These are phyloP conservation scores for Melangyna quadrimaculata DNA, from an alignment of 2,888 invertebrate genomes.

Conservation along the genomic window DNA sequence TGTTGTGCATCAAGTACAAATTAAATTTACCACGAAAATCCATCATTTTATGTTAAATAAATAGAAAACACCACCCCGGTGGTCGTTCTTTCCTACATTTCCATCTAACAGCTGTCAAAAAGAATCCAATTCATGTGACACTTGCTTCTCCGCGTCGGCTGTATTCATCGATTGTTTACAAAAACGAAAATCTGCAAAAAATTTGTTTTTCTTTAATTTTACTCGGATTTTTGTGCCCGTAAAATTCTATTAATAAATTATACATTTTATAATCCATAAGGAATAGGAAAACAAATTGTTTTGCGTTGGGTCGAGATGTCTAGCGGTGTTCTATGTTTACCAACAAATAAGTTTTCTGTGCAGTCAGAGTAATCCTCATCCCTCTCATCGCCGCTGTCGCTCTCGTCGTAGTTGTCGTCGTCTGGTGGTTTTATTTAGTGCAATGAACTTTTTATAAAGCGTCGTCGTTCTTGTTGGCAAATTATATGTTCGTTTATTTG, in stretches of 20 bases:
- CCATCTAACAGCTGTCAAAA: neutral
- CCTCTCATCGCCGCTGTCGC: neutral
- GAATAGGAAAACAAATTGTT: neutral
- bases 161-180: slow-evolving; percentile 67
- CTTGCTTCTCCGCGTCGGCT: neutral
- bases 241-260: slow-evolving; percentile 56
- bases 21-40: neutral
- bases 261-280: slow-evolving; percentile 18
- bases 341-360: slow-evolving; percentile 44
- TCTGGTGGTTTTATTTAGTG: slow-evolving; percentile 26
- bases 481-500: neutral
- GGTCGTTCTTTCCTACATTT: neutral
- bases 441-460: slow-evolving; percentile 50
- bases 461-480: neutral
- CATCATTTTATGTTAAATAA: neutral
- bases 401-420: too few species aligned
- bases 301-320: neutral
- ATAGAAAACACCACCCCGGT: slow-evolving; percentile 55
- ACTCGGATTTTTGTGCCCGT: neutral
- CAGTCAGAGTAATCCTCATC: neutral
- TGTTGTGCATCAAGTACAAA: neutral
- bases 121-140: neutral
- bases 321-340: slow-evolving; percentile 46
- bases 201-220: neutral
- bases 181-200: slow-evolving; percentile 29